These are phyloP conservation scores for Catalaphyllia jardinei DNA, from an alignment of 64 coral and sea anemone species.

Conservation along the genomic window DNA sequence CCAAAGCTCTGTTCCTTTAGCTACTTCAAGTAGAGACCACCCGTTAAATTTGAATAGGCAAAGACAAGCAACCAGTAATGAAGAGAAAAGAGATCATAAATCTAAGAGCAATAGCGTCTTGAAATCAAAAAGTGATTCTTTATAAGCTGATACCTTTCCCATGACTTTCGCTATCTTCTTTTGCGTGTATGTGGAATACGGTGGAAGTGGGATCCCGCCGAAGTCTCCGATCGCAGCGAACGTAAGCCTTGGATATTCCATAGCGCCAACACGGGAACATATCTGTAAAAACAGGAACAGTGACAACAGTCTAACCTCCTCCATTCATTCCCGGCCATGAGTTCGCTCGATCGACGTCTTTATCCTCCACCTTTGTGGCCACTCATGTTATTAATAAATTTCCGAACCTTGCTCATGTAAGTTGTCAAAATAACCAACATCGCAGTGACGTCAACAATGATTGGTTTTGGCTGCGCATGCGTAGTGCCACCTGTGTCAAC, in stretches of 20 bases:
- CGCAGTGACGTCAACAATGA: not conserved
- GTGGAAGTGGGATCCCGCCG: conserved; percentile 51
- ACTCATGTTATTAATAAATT: conserved; percentile 9
- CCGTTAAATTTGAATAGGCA: not conserved
- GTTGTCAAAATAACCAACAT: not conserved
- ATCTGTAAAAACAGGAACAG: conserved; percentile 34
- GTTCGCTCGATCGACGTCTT: not conserved
- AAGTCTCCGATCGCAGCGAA: conserved; percentile 83
- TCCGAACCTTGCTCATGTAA: conserved; percentile 17
- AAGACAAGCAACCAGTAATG: conserved; percentile 28
- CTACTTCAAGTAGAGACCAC: not conserved
- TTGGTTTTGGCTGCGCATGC: conserved; percentile 3
- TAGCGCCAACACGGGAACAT: conserved; percentile 17
- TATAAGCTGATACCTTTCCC: conserved; percentile 60
- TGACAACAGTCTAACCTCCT: conserved; percentile 57
- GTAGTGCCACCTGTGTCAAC: conserved; percentile 21
- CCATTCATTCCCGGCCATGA: conserved; percentile 75
- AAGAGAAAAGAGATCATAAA: not conserved
- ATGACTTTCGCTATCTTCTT: conserved; percentile 65
- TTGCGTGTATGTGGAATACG: conserved; percentile 71
- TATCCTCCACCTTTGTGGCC: not conserved
- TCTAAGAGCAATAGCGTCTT: not conserved
- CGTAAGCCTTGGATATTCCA: conserved; percentile 36
- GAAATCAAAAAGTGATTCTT: not conserved
- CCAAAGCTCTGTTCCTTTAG: not conserved